These are phyloP conservation scores for Yponomeuta sedellus DNA, from an alignment of 2,888 invertebrate genomes.

Conservation along the genomic window DNA sequence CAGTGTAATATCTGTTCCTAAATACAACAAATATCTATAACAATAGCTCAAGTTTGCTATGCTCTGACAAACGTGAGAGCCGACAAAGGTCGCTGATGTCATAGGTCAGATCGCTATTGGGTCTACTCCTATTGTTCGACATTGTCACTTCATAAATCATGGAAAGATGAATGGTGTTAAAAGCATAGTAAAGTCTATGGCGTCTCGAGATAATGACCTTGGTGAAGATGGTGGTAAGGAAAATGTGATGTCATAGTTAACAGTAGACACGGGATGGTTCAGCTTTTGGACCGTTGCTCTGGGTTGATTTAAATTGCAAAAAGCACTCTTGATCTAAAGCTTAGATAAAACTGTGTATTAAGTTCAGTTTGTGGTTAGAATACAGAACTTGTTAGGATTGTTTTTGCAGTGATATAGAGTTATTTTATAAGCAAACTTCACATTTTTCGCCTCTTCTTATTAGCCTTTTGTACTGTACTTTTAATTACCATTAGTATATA, in stretches of 20 bases:
- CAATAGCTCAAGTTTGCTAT: conserved; percentile 39
- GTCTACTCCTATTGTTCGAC: conserved; percentile 48
- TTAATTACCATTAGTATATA: too few relatives aligned
- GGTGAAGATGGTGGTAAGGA: conserved; percentile 36
- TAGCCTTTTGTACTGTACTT: too few relatives aligned
- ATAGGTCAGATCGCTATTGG: conserved; percentile 54
- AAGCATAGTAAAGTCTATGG: conserved; percentile 35
- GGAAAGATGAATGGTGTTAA: conserved; percentile 39
- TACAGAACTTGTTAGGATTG: not conserved
- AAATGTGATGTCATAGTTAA: conserved; percentile 30
- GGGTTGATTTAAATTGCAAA: not conserved
- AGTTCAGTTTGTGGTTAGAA: not conserved
- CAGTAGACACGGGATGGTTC: conserved; percentile 21
- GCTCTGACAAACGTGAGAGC: conserved; percentile 34
- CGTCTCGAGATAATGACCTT: conserved; percentile 44
- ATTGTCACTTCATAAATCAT: conserved; percentile 48
- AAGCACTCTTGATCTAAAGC: not conserved
- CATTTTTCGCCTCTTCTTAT: too few relatives aligned
- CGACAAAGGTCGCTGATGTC: conserved; percentile 48
- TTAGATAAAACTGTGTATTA: not conserved
- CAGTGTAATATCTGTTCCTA: conserved; percentile 28
- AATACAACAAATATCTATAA: conserved; percentile 31
- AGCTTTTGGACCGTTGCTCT: not conserved
- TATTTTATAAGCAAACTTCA: not conserved
- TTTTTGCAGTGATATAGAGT: not conserved